These are phyloP conservation scores for Doris montereyensis DNA, from an alignment of 2,888 invertebrate genomes.

Conservation along the genomic window DNA sequence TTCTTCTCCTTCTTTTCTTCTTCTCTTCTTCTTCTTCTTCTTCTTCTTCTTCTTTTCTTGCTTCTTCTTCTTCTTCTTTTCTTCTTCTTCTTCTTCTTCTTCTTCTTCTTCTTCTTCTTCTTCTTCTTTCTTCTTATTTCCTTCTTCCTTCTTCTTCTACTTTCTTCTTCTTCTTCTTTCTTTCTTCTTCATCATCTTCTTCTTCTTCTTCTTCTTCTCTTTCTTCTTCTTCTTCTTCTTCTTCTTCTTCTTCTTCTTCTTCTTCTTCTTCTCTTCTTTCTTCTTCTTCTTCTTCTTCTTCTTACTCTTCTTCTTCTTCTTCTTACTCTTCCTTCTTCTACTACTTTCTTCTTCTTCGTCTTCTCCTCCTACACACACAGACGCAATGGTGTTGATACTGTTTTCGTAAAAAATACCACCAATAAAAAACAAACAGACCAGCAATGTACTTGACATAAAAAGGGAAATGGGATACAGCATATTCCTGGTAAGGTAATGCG, in stretches of 20 bases:
- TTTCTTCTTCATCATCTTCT: not conserved
- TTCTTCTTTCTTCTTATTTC: conserved; percentile 22
- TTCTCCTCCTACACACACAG: no score
- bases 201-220: not conserved
- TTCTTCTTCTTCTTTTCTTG: conserved; percentile 40
- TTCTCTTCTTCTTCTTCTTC: conserved; percentile 41
- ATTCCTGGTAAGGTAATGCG: no score
- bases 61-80: no score
- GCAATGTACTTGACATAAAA: no score
- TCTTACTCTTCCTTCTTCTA: no score
- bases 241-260: conserved; percentile 45
- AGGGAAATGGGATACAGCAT: no score
- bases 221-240: conserved; percentile 41
- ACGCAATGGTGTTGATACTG: not conserved
- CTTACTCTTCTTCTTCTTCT: no score
- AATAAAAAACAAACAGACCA: no score
- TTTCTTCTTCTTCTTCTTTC: no score
- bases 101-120: conserved; percentile 12
- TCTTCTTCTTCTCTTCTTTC: not conserved
- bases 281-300: not conserved
- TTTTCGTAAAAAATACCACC: no score
- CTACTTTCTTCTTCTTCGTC: no score
- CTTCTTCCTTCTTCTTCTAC: not conserved
- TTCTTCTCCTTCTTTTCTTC: conserved; percentile 44
- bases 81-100: conserved; percentile 30